Conservation (phyloP, 2,888 invertebrate genomes). For the Troides oblongomaculatus region DNA sequence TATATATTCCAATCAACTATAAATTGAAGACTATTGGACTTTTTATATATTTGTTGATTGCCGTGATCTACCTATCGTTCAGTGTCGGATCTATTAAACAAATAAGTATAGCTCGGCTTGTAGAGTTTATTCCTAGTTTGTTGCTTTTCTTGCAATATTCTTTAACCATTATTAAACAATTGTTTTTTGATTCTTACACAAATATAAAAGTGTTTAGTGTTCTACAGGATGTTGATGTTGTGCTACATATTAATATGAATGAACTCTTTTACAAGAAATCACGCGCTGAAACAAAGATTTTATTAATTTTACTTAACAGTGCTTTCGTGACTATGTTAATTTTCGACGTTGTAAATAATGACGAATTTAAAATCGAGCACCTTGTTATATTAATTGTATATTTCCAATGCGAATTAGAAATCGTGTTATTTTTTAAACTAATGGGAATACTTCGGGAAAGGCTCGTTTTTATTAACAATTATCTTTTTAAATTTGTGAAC, state of each 20-base stretch:
- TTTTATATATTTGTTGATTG: neutral
- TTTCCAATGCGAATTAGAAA: slow-evolving; percentile 13
- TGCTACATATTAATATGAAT: neutral
- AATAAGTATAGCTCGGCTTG: neutral
- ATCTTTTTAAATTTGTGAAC: slow-evolving; percentile 4
- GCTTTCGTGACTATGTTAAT: neutral
- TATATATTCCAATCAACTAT: neutral
- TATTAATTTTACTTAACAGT: neutral
- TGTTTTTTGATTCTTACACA: neutral
- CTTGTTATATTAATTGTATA: slow-evolving; percentile 1
- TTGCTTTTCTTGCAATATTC: slow-evolving; percentile 17
- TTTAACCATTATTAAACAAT: slow-evolving; percentile 3
- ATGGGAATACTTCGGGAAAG: slow-evolving; percentile 7
- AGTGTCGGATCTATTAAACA: neutral
- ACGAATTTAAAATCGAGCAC: slow-evolving; percentile 3
- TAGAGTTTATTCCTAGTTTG: slow-evolving; percentile 11
- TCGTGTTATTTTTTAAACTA: slow-evolving; percentile 16
- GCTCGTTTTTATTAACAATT: slow-evolving; percentile 11
- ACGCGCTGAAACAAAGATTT: neutral
- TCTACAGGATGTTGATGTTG: slow-evolving; percentile 8
- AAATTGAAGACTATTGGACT: slow-evolving; percentile 7
- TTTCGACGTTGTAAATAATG: slow-evolving; percentile 13
- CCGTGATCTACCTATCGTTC: neutral
- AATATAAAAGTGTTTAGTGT: slow-evolving; percentile 1
- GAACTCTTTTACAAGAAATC: slow-evolving; percentile 15